phyloP scores from a whole-genome alignment of 2,888 invertebrate genomes.

The Zygothrica quintamaculata region DNA sequence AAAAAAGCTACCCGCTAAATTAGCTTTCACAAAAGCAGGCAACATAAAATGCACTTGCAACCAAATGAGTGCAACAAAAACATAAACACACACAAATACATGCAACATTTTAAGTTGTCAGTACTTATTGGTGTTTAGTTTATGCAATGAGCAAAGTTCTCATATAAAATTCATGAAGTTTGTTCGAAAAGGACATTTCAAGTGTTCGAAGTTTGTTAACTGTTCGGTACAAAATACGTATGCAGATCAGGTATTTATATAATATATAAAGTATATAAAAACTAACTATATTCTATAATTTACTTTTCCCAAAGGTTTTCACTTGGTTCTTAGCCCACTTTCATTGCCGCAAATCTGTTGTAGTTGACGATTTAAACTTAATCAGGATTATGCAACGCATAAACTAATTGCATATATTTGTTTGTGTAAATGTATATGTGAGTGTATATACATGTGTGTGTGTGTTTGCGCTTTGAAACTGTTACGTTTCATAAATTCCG shows the following conservation, averaged over 20 bases:
- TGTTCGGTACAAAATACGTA: too few relatives aligned
- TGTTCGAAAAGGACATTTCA: too few relatives aligned
- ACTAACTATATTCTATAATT: too few relatives aligned
- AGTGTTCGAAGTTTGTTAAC: too few relatives aligned
- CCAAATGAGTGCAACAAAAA: constrained; percentile 47
- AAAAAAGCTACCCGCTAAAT: constrained; percentile 49
- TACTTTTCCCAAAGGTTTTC: too few relatives aligned
- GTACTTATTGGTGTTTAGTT: constrained; percentile 22
- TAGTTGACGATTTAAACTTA: background rate
- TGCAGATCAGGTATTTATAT: too few relatives aligned
- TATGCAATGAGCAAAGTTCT: constrained; percentile 22
- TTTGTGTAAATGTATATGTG: constrained; percentile 5
- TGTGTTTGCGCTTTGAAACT: constrained; percentile 41
- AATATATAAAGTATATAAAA: too few relatives aligned
- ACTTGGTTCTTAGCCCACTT: too few relatives aligned
- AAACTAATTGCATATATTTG: constrained; percentile 16
- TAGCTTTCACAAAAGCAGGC: constrained; percentile 54
- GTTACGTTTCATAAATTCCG: constrained; percentile 80
- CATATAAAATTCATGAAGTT: constrained; percentile 1
- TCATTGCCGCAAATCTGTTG: too few relatives aligned
- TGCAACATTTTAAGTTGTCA: background rate
- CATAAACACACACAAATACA: constrained; percentile 9
- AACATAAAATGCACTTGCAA: constrained; percentile 54
- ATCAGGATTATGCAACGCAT: constrained; percentile 29
- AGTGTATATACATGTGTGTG: constrained; percentile 15